Evolutionary conservation across 2,797 vertebrate species (phyloP).

Genomic region (Rhadinocentrus ornatus): DNA sequence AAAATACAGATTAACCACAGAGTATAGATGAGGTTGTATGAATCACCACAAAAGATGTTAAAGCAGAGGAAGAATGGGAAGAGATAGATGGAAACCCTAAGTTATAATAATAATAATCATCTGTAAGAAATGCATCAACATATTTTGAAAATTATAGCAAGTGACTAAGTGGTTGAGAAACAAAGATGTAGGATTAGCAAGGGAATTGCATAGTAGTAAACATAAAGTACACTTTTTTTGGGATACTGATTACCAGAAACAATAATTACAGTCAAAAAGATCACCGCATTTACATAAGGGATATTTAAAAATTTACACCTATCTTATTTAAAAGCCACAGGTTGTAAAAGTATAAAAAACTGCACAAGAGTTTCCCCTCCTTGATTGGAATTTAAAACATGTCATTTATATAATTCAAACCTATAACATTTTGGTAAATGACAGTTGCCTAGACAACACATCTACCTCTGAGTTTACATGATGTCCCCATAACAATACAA

Average conservation of each 20-base stretch:
- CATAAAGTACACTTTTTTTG: not conserved
- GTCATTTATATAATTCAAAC: too few species aligned
- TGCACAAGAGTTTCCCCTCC: too few species aligned
- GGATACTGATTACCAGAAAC: not conserved
- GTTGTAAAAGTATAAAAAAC: too few species aligned
- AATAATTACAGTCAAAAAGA: too few species aligned
- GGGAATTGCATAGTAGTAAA: conserved; percentile 22
- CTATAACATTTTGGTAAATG: too few species aligned
- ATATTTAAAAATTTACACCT: too few species aligned
- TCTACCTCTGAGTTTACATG: not conserved
- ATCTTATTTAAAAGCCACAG: too few species aligned
- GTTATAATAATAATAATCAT: not conserved
- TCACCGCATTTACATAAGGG: too few species aligned
- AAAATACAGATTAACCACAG: conserved; percentile 19
- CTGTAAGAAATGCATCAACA: not conserved
- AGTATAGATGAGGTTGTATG: not conserved
- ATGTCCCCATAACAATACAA: not conserved
- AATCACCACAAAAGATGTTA: conserved; percentile 19
- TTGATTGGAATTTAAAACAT: too few species aligned
- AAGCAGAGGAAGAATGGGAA: conserved; percentile 7
- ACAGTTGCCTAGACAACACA: not conserved
- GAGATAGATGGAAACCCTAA: conserved; percentile 8
- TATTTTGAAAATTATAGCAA: too few species aligned
- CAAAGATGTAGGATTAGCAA: too few species aligned
- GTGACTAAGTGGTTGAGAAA: too few species aligned